Percentiles rank a stretch among this genome's conserved stretches.
These are phyloP conservation scores for Calliphora vomitoria DNA, from an alignment of 2,888 invertebrate genomes.

Conservation along the genomic window DNA sequence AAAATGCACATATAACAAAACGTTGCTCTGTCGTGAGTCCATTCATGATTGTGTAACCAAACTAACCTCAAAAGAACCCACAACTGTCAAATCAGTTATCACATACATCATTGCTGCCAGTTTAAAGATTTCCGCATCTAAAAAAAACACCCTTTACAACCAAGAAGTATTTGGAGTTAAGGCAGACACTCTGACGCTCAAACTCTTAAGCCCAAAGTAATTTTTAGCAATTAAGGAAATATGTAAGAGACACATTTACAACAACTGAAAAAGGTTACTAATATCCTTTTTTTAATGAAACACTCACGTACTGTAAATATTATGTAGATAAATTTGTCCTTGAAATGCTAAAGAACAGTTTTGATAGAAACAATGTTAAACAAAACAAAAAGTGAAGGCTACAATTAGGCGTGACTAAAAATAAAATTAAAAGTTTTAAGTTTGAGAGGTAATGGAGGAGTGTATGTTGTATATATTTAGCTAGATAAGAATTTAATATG, in stretches of 20 bases:
- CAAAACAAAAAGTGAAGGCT: background rate
- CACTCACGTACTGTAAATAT: background rate
- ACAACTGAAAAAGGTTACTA: background rate
- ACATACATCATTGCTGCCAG: no score
- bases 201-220: background rate
- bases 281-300: constrained; percentile 16
- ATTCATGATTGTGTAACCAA: no score
- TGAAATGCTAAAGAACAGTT: background rate
- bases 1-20: no score
- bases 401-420: constrained; percentile 16
- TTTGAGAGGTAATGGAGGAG: background rate
- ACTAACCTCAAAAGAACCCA: no score
- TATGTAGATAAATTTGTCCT: background rate
- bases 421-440: background rate
- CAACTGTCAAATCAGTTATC: no score
- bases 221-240: constrained; percentile 11
- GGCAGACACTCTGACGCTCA: no score
- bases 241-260: background rate
- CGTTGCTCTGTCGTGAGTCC: no score
- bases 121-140: no score
- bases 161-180: no score
- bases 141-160: no score
- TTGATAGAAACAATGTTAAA: background rate
- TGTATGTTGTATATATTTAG: background rate
- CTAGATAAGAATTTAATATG: background rate